Base-by-base conservation (phyloP, 2,113 vertebrate genomes). In the Labrus mixtus region DNA sequence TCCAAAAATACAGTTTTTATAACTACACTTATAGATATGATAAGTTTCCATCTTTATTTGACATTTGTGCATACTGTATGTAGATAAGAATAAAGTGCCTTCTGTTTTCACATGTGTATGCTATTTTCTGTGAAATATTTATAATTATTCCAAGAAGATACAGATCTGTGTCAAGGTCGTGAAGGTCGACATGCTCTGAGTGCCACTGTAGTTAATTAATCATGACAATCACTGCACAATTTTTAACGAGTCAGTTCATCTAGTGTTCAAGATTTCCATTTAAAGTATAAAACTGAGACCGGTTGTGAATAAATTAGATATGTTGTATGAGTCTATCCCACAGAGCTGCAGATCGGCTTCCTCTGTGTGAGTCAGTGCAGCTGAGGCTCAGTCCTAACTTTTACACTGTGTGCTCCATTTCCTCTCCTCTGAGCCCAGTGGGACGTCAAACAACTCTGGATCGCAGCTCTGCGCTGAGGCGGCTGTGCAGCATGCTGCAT, bases 321-420 rank as follows among this genome's bases (percentile, higher is more conserved):
- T 68, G 36, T 68, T 63, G 19, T 37, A 62, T 57, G 70, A 72
- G 67, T 56, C n/a, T n/a, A 33, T 33, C 74, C 23, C 22, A 43
- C 39, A 73, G 62, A 78, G 10, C 66, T 74, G 68, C 71, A 78
- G 73, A 72, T 69, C 57, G 54, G 55, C 66, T 67, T 74, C 4
- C 11, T 62, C 37, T 10, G 13, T 6, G 39, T 85, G 82, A 85
- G 71, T 85, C 77, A 85, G 70, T 68, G 69, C 78, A 63, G 73
- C 73, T 61, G 57, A 86, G 75, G 75, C 62, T 55, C 84, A 75
- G 57, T 53, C 51, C 39, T 1, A 64, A 71, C 19, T 60, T 78
- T 46, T 68, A 59, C 19, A 75, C 58, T 51, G 45, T 53, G 72
- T 51, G 79, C 73, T 85, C 82, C 81, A 84, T 83, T 83, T 80